Evolutionary conservation across 1,140 invertebrate genomes (phyloP), one percentile per base, ranked within the genome.

Genomic region (Samia ricini): DNA sequence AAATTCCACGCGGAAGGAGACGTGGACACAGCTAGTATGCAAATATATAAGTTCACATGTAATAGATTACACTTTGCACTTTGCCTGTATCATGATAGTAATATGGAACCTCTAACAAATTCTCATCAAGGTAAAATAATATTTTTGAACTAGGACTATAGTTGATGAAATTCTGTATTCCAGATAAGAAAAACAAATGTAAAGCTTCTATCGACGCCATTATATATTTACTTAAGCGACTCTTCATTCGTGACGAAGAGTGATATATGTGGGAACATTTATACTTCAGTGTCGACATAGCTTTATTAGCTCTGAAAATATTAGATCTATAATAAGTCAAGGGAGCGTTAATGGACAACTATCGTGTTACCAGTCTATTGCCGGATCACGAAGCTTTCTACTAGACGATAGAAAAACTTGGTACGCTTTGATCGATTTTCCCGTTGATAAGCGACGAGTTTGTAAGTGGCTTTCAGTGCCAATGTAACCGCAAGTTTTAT

Each of bases 341-440:
- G 60, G 20, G 49, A 60, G 54, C 61, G 61, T 63, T 69, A 69
- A 69, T 69, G 61, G 68, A 18, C 26, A 19, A 54, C 56, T 66
- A 69, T 69, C 68, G 61, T 52, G 33, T 69, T 69, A 65, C 67
- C 49, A 20, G 56, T 62, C 54, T 56, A 26, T 56, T 48, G n/a
- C n/a, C 10, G 51, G 6, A 21, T 21, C 51, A 23, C 22, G 51
- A 20, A 52, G 22, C 22, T 52, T 52, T 52, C 15, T 12, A 12
- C 51, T 10, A 7, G 15, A 23, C n/a, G 20, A 8, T 12, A 2
- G 12, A 52, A 52, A 22, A 23, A 52, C 33, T 42, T 4, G 8
- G 33, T 15, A 7, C 33, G 12, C n/a, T 42, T 42, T 15, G 33
- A 42, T 42, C 4, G 33, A 42, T 36, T 36, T 26, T 36, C 33